Conservation (phyloP, 2,113 vertebrate species). For the Toxotes chatareus region DNA sequence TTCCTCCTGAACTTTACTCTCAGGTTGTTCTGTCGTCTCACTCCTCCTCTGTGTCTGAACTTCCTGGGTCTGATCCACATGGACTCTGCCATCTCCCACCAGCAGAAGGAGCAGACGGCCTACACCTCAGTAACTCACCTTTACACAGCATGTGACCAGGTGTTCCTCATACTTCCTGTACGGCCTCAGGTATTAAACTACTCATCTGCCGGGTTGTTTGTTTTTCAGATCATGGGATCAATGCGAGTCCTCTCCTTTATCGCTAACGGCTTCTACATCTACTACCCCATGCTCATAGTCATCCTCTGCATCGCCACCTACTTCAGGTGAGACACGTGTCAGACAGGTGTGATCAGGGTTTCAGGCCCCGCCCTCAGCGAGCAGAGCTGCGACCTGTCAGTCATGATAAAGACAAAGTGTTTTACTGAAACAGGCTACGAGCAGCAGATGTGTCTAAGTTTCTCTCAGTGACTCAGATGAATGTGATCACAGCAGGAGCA, state of each 20-base stretch:
- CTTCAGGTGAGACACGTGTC: slow-evolving; percentile 88
- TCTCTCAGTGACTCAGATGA: too few species aligned
- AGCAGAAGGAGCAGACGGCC: slow-evolving; percentile 91
- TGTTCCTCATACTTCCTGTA: too few species aligned
- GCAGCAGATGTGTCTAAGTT: too few species aligned
- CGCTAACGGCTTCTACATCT: slow-evolving; percentile 98
- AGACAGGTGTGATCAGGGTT: too few species aligned
- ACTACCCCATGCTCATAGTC: slow-evolving; percentile 98
- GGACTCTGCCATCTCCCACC: slow-evolving; percentile 95
- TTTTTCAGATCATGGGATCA: slow-evolving; percentile 96
- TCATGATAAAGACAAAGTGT: too few species aligned
- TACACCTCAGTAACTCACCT: slow-evolving; percentile 92
- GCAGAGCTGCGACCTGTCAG: too few species aligned
- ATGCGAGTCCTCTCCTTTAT: slow-evolving; percentile 96
- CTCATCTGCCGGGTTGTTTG: neutral
- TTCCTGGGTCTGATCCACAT: slow-evolving; percentile 98
- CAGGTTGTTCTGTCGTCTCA: slow-evolving; percentile 97
- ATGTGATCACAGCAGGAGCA: too few species aligned
- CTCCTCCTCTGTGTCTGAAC: slow-evolving; percentile 97
- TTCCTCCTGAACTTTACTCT: neutral
- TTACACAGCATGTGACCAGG: too few species aligned
- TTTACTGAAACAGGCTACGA: too few species aligned
- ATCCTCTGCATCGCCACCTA: slow-evolving; percentile 98
- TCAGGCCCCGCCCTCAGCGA: too few species aligned
- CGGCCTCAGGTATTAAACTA: neutral